Base-by-base conservation (phyloP, 2,888 invertebrate genomes). In the Mylabris sibirica region DNA sequence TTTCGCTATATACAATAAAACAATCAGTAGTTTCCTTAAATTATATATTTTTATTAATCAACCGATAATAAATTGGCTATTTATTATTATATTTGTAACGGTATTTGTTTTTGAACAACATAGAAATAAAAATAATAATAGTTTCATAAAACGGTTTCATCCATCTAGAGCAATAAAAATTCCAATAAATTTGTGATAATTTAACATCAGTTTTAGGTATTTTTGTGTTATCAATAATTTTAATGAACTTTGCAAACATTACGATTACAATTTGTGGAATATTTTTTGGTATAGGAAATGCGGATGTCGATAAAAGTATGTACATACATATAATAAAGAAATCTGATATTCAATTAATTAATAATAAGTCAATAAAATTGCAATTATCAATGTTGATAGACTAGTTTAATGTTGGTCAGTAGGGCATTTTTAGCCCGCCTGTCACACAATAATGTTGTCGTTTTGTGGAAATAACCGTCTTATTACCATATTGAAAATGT, bases 351-450 rank as follows among this genome's bases (percentile, higher is more conserved):
- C 12, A 24, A 53, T 24, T 12, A 59, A 38, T 24, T 6, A 20
- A 57, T 53, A 65, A 65, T 65, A 44, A 57, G 35, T 63, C 60
- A 49, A 64, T 53, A 64, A 64, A 63, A 35, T 14, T 38, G 14
- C 17, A 53, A 64, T 64, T n/a, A 38, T 57, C 8, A 64, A 67
- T 71, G 64, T 73, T 65, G 74, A 66, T 67, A 74, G 73, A 71
- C 73, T 71, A 72, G 73, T 75, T 76, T 75, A 74, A 77, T 78
- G 78, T 78, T 78, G 78, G 78, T 78, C 75, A 78, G 75, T 78
- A 74, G 78, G 76, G 75, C 78, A 77, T 65, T 75, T 73, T 72
- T 70, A 70, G 70, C 71, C 72, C 61, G 70, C 73, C 69, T 70
- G 72, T 68, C 70, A 30, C 4, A 30, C 30, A 30, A 64, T 68